These are phyloP conservation scores for Ceyx erithaca DNA, from an alignment of 2,797 vertebrate species.

Conservation along the genomic window DNA sequence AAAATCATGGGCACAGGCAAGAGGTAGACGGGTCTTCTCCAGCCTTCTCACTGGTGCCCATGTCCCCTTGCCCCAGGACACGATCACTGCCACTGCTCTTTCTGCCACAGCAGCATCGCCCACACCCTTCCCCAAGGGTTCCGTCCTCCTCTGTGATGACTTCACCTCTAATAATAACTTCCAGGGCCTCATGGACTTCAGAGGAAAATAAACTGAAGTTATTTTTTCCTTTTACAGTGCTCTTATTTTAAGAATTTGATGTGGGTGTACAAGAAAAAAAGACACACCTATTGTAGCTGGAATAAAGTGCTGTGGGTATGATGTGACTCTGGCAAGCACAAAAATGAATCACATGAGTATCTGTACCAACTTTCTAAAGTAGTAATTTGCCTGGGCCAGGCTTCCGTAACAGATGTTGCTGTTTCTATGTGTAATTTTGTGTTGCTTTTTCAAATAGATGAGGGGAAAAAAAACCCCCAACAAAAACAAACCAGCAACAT, in stretches of 20 bases:
- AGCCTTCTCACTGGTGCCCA: accelerated
- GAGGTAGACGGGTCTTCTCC: background rate
- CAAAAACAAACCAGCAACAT: background rate
- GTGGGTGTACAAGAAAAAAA: conserved; percentile 53
- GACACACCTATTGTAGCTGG: conserved; percentile 54
- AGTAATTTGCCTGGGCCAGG: conserved; percentile 48
- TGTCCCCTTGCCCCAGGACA: background rate
- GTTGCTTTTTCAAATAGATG: background rate
- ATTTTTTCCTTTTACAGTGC: conserved; percentile 29
- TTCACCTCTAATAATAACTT: conserved; percentile 54
- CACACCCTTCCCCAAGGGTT: conserved; percentile 23
- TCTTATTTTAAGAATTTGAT: conserved; percentile 65
- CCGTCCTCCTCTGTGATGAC: conserved; percentile 34
- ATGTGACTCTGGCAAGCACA: conserved; percentile 32
- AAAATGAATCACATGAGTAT: conserved; percentile 43
- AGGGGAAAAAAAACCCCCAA: background rate
- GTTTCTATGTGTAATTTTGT: background rate
- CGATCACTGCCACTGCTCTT: background rate
- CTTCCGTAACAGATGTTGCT: conserved; percentile 33
- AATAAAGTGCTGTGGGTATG: conserved; percentile 31
- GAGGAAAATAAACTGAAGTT: conserved; percentile 54
- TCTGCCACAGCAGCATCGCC: background rate
- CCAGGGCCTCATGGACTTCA: background rate
- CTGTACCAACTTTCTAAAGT: background rate
- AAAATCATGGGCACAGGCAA: background rate